These are phyloP conservation scores for Enteromius anoplus DNA, from an alignment of 2,797 vertebrate species.

Conservation along the genomic window DNA sequence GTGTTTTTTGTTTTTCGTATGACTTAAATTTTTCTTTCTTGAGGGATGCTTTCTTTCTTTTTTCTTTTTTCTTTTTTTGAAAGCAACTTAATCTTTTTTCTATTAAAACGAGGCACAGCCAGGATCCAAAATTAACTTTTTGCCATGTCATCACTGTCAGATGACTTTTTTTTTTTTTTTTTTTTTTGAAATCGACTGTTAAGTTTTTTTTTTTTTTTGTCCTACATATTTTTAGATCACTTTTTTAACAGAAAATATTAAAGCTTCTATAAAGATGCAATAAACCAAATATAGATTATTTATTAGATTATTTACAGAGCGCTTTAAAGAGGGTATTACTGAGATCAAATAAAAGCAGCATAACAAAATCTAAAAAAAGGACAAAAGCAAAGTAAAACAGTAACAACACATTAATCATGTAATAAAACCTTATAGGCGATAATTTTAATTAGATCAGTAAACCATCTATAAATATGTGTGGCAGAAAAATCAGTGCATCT, in stretches of 20 bases:
- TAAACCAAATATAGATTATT: not conserved
- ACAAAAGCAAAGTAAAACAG: not conserved
- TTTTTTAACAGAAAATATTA: not conserved
- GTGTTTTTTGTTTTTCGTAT: too few species aligned
- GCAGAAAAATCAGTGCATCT: not conserved
- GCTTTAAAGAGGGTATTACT: not conserved
- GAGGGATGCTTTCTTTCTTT: not conserved
- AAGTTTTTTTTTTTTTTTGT: not conserved
- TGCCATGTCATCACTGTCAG: not conserved
- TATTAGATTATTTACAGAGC: not conserved
- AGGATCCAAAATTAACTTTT: constrained; percentile 5
- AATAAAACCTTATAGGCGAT: not conserved
- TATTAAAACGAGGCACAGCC: not conserved
- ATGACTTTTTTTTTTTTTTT: not conserved
- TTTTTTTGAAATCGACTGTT: too few species aligned
- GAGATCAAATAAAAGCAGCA: not conserved
- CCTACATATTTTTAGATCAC: not conserved
- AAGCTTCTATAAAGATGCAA: too few species aligned
- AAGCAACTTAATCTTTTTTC: not conserved
- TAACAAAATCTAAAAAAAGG: not conserved
- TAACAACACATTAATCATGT: not conserved
- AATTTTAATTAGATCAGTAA: not conserved
- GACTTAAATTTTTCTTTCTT: not conserved
- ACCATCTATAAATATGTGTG: not conserved
- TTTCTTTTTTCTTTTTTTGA: not conserved